Evolutionary conservation across 2,113 vertebrate species (phyloP).

Genomic region (Catharus minimus): DNA sequence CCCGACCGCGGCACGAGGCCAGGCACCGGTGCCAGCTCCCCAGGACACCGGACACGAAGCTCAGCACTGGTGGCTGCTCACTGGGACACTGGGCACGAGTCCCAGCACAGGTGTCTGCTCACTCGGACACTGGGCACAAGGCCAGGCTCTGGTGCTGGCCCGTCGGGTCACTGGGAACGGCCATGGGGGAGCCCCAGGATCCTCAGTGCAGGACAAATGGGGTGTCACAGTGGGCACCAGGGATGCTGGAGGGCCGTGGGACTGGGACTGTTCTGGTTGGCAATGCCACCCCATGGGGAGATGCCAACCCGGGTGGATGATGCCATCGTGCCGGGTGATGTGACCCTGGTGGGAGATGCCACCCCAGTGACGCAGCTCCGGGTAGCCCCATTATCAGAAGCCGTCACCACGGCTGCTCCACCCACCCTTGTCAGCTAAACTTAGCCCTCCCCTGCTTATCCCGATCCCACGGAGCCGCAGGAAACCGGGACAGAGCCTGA

Average conservation of each 20-base stretch:
- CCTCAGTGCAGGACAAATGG: rapidly evolving
- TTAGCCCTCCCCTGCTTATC: background rate
- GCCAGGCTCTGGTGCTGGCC: background rate
- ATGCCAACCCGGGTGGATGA: background rate
- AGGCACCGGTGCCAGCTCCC: background rate
- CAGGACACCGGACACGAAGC: background rate
- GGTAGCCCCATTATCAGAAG: background rate
- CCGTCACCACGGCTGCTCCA: background rate
- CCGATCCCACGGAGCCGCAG: background rate
- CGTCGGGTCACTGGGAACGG: background rate
- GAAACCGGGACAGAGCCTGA: background rate
- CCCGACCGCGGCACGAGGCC: background rate
- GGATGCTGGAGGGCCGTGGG: too few relatives aligned
- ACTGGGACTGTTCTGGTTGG: too few relatives aligned
- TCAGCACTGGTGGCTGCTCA: rapidly evolving
- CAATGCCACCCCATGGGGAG: background rate
- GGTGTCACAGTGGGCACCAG: background rate
- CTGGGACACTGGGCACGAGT: background rate
- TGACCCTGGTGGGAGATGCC: background rate
- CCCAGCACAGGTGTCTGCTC: background rate
- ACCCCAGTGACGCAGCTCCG: background rate
- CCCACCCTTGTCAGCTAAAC: background rate
- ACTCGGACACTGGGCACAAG: background rate
- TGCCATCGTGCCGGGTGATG: background rate
- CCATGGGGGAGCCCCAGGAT: rapidly evolving